Evolutionary conservation across 2,888 invertebrate species (phyloP).

Genomic region (Cabera pusaria): DNA sequence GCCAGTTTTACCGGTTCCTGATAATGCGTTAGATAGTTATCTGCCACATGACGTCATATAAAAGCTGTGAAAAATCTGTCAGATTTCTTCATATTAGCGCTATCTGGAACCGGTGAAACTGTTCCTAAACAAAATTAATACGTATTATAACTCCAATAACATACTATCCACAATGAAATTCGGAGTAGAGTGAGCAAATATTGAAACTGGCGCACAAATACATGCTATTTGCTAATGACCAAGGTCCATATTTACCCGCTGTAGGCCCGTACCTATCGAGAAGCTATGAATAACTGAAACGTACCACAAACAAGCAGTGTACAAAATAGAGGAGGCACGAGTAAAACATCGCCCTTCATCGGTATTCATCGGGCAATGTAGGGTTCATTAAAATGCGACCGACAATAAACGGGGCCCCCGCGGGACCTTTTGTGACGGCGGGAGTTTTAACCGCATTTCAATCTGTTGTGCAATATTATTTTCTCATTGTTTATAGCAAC

Average conservation of each 20-base stretch:
- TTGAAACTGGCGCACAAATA: conserved; percentile 17
- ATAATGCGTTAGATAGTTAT: no score
- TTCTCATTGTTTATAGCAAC: conserved; percentile 50
- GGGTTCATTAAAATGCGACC: conserved; percentile 77
- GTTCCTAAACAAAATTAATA: no score
- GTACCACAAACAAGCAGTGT: conserved; percentile 42
- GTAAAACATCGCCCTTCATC: conserved; percentile 55
- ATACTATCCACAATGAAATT: no score
- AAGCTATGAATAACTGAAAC: conserved; percentile 33
- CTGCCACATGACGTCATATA: no score
- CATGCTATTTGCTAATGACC: conserved; percentile 30
- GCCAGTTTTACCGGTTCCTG: no score
- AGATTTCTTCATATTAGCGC: no score
- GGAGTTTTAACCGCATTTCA: conserved; percentile 70
- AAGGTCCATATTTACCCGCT: conserved; percentile 20
- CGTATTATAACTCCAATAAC: no score
- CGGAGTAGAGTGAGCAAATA: conserved; percentile 15
- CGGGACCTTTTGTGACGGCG: conserved; percentile 63
- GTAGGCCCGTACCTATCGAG: conserved; percentile 18
- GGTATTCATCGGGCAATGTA: conserved; percentile 65
- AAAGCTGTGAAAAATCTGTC: no score
- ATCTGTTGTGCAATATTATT: conserved; percentile 67
- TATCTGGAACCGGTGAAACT: no score
- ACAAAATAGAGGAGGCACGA: conserved; percentile 41
- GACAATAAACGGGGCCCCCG: conserved; percentile 67